Evolutionary conservation across 2,888 invertebrate species (phyloP).

Genomic region (Leucophenga montana): DNA sequence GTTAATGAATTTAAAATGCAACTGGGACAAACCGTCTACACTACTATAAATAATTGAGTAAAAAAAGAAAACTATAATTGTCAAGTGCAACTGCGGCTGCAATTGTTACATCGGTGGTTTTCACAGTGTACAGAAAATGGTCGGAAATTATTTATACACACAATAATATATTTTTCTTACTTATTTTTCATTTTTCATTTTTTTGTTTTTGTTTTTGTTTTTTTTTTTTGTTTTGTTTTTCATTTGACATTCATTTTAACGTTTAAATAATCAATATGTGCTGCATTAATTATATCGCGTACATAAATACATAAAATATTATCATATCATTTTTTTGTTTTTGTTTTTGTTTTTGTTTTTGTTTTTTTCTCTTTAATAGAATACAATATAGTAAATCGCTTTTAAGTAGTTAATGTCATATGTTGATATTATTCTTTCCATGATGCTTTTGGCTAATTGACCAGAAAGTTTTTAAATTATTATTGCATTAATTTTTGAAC

Average conservation of each 20-base stretch:
- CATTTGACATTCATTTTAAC: too few species aligned
- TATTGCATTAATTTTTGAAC: slow-evolving; percentile 1
- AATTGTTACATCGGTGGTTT: slow-evolving; percentile 55
- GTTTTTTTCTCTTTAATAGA: too few species aligned
- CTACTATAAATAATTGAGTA: neutral
- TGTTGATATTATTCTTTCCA: slow-evolving; percentile 23
- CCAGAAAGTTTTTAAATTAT: slow-evolving; percentile 4
- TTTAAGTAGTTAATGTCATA: slow-evolving; percentile 7
- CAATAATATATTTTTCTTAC: too few species aligned
- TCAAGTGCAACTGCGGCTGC: slow-evolving; percentile 47
- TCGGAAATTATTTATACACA: too few species aligned
- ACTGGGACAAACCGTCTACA: too few species aligned
- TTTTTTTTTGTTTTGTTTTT: neutral
- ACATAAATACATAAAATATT: too few species aligned
- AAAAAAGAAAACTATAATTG: slow-evolving; percentile 45
- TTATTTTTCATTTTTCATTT: neutral
- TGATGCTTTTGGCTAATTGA: slow-evolving; percentile 41
- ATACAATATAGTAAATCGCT: neutral
- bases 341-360: too few species aligned
- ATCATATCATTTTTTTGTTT: too few species aligned
- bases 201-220: slow-evolving; percentile 9
- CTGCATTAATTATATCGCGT: slow-evolving; percentile 28
- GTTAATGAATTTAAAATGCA: too few species aligned
- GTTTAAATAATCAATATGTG: neutral
- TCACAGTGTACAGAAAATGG: slow-evolving; percentile 12